Percentiles rank a stretch among this genome's conserved stretches.
Conservation (phyloP, 2,888 invertebrate species). For the Tetragnatha montana region DNA sequence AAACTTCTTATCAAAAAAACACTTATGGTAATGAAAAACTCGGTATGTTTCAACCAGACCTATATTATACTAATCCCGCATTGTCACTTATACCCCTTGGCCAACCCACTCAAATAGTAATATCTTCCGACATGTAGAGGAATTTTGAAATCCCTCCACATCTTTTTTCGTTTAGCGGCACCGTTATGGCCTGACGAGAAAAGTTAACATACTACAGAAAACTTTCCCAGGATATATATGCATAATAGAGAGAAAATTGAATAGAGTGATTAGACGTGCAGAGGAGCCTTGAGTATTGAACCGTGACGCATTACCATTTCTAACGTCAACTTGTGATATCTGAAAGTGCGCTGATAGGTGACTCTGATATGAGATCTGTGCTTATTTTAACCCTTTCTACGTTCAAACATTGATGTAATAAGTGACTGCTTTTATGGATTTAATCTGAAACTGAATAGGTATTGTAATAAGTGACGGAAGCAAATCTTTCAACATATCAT, state of each 20-base stretch:
- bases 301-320: background rate
- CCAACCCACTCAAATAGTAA: too few relatives aligned
- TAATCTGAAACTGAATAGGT: too few relatives aligned
- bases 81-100: too few relatives aligned
- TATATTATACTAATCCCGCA: too few relatives aligned
- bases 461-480: too few relatives aligned
- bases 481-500: too few relatives aligned
- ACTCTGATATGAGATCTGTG: background rate
- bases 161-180: too few relatives aligned
- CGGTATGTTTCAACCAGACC: too few relatives aligned
- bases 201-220: background rate
- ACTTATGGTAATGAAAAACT: too few relatives aligned
- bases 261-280: background rate
- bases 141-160: background rate
- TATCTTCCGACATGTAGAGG: background rate
- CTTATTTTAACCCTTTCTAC: background rate
- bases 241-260: background rate
- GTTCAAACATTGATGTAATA: background rate
- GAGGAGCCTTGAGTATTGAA: background rate
- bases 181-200: background rate
- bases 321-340: background rate
- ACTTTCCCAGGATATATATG: background rate
- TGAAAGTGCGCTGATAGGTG: background rate
- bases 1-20: too few relatives aligned
- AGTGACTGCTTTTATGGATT: too few relatives aligned